These are phyloP conservation scores for Morelia viridis DNA, from an alignment of 2,797 vertebrate species.

Conservation along the genomic window DNA sequence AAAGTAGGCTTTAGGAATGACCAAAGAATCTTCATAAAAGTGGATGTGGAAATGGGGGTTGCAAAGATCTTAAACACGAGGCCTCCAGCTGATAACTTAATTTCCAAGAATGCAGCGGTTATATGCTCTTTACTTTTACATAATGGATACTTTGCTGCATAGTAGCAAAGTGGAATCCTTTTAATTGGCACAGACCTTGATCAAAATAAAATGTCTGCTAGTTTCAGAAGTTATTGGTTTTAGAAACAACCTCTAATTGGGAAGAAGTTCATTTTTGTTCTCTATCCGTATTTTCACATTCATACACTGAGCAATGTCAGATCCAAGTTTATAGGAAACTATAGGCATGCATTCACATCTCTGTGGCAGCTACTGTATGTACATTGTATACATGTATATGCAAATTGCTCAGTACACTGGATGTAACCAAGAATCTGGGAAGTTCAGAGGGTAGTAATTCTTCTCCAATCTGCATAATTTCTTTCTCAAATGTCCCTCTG, in stretches of 20 bases:
- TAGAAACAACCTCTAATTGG: neutral
- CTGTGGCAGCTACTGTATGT: neutral
- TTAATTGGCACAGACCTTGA: slow-evolving; percentile 32
- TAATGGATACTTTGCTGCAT: slow-evolving; percentile 32
- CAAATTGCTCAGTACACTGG: neutral
- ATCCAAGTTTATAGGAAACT: neutral
- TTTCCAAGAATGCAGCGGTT: slow-evolving; percentile 35
- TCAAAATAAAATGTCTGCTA: slow-evolving; percentile 21
- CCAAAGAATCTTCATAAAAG: slow-evolving; percentile 21
- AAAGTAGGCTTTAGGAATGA: slow-evolving; percentile 12
- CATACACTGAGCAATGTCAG: neutral
- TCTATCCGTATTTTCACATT: neutral
- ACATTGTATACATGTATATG: neutral
- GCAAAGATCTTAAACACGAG: slow-evolving; percentile 20
- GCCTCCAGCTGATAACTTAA: neutral
- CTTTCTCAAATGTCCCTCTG: neutral
- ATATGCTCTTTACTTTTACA: slow-evolving; percentile 29
- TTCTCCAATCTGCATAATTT: neutral
- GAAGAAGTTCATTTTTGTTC: slow-evolving; percentile 3
- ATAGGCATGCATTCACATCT: neutral
- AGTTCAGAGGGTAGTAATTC: neutral
- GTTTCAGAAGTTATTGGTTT: slow-evolving; percentile 43
- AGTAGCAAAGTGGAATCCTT: slow-evolving; percentile 10
- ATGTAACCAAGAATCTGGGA: neutral
- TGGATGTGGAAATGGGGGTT: slow-evolving; percentile 23